phyloP scores from a whole-genome alignment of 2,113 vertebrate species.

The Lepus americanus region DNA sequence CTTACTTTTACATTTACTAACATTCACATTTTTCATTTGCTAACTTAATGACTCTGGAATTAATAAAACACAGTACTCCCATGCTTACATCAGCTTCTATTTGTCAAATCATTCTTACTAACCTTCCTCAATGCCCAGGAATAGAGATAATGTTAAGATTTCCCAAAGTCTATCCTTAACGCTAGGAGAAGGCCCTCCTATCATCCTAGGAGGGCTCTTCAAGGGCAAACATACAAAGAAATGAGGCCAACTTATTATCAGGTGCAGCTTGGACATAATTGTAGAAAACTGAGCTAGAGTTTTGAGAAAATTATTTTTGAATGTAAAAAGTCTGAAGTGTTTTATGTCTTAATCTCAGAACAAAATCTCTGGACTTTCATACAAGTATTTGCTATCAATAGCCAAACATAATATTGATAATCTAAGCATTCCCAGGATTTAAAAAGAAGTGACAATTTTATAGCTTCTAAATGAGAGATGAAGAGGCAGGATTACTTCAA shows the following conservation, averaged over 20 bases:
- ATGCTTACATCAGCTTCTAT: background rate
- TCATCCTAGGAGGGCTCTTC: background rate
- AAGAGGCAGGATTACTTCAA: background rate
- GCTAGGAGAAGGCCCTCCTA: background rate
- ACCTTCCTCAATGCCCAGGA: background rate
- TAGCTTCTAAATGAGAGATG: background rate
- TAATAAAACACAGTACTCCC: background rate
- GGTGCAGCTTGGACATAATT: background rate
- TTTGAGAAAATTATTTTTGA: background rate
- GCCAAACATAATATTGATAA: constrained; percentile 6
- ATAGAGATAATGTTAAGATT: background rate
- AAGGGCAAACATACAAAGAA: background rate
- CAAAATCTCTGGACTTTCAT: background rate
- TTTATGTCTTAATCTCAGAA: background rate
- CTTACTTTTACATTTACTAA: background rate
- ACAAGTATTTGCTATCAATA: constrained; percentile 22
- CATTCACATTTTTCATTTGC: too few species aligned
- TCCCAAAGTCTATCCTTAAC: background rate
- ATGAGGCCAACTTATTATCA: background rate
- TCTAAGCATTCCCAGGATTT: background rate
- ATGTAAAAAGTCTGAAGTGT: background rate
- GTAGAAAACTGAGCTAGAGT: background rate
- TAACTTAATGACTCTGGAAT: background rate
- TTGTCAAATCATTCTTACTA: background rate
- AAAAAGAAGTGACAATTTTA: constrained; percentile 16